Percentiles rank a stretch among this genome's conserved stretches.
Evolutionary conservation across 2,888 invertebrate species (phyloP).

Genomic region (Drosophila falleni): DNA sequence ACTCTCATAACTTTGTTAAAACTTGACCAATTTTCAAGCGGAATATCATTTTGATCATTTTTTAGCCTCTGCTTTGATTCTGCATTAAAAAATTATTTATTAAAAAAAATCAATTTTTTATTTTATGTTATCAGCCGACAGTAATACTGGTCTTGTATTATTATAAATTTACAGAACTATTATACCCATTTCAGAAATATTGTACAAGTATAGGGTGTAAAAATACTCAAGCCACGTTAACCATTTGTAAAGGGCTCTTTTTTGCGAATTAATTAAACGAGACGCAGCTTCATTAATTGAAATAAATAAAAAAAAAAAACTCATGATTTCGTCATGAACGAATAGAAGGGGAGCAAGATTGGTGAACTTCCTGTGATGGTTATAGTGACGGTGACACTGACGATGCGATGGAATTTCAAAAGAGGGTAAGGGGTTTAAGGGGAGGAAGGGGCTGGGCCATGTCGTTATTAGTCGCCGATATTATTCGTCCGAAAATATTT

Average conservation of each 20-base stretch:
- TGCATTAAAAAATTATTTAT: too few species aligned
- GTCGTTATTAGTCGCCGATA: constrained; percentile 45
- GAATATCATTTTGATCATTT: too few species aligned
- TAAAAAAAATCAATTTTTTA: too few species aligned
- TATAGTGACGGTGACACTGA: neutral
- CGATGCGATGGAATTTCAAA: neutral
- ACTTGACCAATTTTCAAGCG: too few species aligned
- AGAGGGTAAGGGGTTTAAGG: neutral
- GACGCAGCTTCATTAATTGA: constrained; percentile 76
- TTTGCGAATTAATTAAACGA: constrained; percentile 65
- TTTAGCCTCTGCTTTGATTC: too few species aligned
- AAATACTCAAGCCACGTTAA: constrained; percentile 4
- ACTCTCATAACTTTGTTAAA: too few species aligned
- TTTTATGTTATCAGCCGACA: too few species aligned
- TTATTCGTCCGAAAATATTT: constrained; percentile 56
- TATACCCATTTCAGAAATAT: neutral
- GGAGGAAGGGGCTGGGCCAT: neutral
- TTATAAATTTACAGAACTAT: neutral
- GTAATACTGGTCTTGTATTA: too few species aligned
- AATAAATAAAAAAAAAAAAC: constrained; percentile 57
- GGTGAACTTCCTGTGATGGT: neutral
- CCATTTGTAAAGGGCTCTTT: constrained; percentile 43
- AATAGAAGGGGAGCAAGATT: constrained; percentile 44
- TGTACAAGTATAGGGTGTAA: constrained; percentile 13
- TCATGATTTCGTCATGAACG: constrained; percentile 25